phyloP scores from a whole-genome alignment of 1,140 invertebrate species.

The Listronotus oregonensis region DNA sequence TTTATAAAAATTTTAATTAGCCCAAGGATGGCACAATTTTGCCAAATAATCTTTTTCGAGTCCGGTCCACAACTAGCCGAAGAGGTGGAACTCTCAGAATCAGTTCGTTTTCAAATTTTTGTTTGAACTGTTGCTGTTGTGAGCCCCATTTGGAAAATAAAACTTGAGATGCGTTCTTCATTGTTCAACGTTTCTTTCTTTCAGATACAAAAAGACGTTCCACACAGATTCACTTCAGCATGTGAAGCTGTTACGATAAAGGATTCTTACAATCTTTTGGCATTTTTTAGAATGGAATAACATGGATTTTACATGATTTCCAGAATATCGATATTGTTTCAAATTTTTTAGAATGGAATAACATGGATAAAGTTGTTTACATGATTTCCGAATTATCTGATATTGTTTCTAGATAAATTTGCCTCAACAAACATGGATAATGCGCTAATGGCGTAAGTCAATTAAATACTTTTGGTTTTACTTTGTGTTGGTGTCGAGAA shows the following conservation, averaged over 20 bases:
- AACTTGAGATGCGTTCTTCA: slow-evolving; percentile 36
- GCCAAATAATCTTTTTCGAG: slow-evolving; percentile 45
- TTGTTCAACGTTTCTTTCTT: slow-evolving; percentile 25
- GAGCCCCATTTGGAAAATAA: slow-evolving; percentile 49
- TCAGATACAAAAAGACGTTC: slow-evolving; percentile 31
- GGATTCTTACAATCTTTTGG: slow-evolving; percentile 29
- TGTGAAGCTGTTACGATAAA: slow-evolving; percentile 44
- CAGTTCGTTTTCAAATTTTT: slow-evolving; percentile 46
- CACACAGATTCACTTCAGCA: slow-evolving; percentile 40
- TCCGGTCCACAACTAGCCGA: slow-evolving; percentile 44
- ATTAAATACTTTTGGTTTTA: not conserved
- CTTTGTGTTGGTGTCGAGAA: too few relatives aligned
- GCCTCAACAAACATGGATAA: slow-evolving; percentile 46
- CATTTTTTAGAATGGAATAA: too few relatives aligned
- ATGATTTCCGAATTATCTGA: slow-evolving; percentile 40
- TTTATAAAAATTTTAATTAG: slow-evolving; percentile 49
- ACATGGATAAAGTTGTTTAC: slow-evolving; percentile 45
- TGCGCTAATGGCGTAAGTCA: slow-evolving; percentile 39
- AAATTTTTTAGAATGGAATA: slow-evolving; percentile 43
- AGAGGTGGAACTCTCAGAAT: slow-evolving; percentile 47
- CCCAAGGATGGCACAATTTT: slow-evolving; percentile 48
- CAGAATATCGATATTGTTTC: slow-evolving; percentile 46
- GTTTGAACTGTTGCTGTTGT: slow-evolving; percentile 47
- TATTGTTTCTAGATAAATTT: slow-evolving; percentile 42
- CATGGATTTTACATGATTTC: too few relatives aligned